Base-by-base conservation (phyloP, 2,888 invertebrate genomes). In the Eupelmus urozonus region DNA sequence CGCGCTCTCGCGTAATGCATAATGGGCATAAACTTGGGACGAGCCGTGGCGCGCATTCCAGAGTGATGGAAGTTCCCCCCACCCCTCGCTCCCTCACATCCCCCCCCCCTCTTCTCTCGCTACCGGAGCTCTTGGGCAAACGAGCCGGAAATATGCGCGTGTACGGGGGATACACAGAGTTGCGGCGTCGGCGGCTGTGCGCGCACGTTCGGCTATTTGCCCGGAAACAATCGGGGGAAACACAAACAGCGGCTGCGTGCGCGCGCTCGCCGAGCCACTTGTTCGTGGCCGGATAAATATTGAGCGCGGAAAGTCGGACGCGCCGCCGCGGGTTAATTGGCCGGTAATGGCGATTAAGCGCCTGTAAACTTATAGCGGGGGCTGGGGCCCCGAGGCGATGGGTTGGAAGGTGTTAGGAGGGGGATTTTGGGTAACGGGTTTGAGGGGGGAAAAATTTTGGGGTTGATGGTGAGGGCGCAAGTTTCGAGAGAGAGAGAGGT, bases 301-400 rank as follows among this genome's bases (percentile, higher is more conserved):
- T 57, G 73, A 55, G 63, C 73, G 73, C n/a, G 72, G 62, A 73
- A 45, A 65, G 73, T 73, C 59, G 27, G 69, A 4, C 29, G 13
- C 2, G 63, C n/a, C 27, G 59, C 65, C 27, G 59, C 65, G 71
- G 59, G 53, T 76, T 76, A 76, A 76, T 76, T 76, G 76, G 51
- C 76, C 71, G 65, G 65, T 76, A 76, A 76, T 76, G 70, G 53
- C 76, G 76, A 76, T 76, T 76, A 76, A 76, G 65, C 51, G 65
- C 59, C 63, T 57, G 59, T 40, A 65, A 71, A 71, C 49, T 59
- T 29, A 13, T 45, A n/a, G 9, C 45, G 9, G 34, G 34, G 34
- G 5, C n/a, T n/a, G n/a, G n/a, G n/a, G n/a, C n/a, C n/a, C n/a
- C n/a, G n/a, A n/a, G n/a, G n/a, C n/a, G n/a, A n/a, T n/a, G n/a